Evolutionary conservation across 2,888 invertebrate genomes (phyloP).

Genomic region (Notodonta ziczac): DNA sequence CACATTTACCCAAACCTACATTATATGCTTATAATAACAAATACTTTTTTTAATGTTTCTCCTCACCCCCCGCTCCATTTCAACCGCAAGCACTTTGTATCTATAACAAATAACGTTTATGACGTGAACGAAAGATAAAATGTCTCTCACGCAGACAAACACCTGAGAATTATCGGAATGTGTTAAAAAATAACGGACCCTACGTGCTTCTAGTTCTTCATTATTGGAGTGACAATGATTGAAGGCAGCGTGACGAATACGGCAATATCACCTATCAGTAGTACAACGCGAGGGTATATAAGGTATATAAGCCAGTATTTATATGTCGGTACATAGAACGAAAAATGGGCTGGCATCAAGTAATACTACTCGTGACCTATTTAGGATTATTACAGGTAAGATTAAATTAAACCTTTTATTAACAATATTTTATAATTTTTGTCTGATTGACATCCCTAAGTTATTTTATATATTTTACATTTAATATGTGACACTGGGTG

Average conservation of each 20-base stretch:
- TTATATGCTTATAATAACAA: too few species aligned
- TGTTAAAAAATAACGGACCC: background rate
- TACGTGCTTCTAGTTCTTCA: slow-evolving; percentile 43
- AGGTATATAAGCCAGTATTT: slow-evolving; percentile 56
- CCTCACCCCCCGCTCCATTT: too few species aligned
- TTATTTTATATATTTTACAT: too few species aligned
- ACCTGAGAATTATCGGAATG: slow-evolving; percentile 3
- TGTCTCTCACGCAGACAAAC: slow-evolving; percentile 15
- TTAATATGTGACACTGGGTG: too few species aligned
- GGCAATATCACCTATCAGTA: slow-evolving; percentile 47
- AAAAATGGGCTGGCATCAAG: slow-evolving; percentile 55
- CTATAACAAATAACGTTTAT: background rate
- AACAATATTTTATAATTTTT: too few species aligned
- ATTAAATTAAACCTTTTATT: slow-evolving; percentile 11
- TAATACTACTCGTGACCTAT: slow-evolving; percentile 43
- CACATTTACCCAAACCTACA: too few species aligned
- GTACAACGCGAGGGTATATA: slow-evolving; percentile 52
- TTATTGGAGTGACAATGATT: slow-evolving; percentile 35
- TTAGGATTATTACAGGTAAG: slow-evolving; percentile 63
- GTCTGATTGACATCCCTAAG: too few species aligned
- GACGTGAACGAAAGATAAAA: slow-evolving; percentile 11
- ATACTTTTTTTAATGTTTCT: too few species aligned
- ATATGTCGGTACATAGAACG: slow-evolving; percentile 23
- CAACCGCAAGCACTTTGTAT: too few species aligned
- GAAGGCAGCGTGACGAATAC: slow-evolving; percentile 49